Evolutionary conservation across 2,797 vertebrate species (phyloP), one percentile per base, ranked within the genome.

Genomic region (Carduelis carduelis): DNA sequence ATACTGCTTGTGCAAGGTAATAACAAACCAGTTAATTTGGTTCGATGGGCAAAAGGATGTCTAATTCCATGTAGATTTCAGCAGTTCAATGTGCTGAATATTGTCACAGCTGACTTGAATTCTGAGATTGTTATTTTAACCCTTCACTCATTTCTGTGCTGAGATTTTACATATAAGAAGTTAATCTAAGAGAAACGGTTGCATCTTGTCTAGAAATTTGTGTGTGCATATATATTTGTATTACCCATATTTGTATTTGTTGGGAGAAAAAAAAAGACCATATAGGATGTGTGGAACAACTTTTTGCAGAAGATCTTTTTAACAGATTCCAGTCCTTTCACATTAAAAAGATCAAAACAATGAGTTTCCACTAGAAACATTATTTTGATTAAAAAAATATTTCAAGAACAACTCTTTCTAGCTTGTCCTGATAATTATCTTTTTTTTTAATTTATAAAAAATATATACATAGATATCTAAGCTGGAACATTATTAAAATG

Each of bases 41-140:
- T 95, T 95, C 14, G 8, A 70, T 61, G 78, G 92, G 88, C 89
- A 95, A 91, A 94, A 82, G 65, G 90, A 94, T 52, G 93, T 83
- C 83, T 96, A 93, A 96, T 95, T 93, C 90, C 65, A 70, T 8
- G 8, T 55, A 93, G 92, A 88, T 94, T 96, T 95, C 90, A 94
- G 93, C 82, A 93, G 74, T 79, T 89, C 87, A 69, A 20, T 66
- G 70, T 95, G 76, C 82, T 94, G 91, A 72, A 95, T 93, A 89
- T 76, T 83, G 93, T 93, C 93, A 97, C 86, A 94, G 91, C 87
- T 93, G 93, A 97, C 91, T 95, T 96, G 92, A 91, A 93, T 93
- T 83, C 71, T 41, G 65, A 93, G 85, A 92, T 87, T 95, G 94
- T 87, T 95, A 70, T 87, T 91, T 97, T 96, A 97, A 96, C 91